Evolutionary conservation across 2,113 vertebrate genomes (phyloP), one percentile per base, ranked within the genome.

Genomic region (Hyperopisus bebe): DNA sequence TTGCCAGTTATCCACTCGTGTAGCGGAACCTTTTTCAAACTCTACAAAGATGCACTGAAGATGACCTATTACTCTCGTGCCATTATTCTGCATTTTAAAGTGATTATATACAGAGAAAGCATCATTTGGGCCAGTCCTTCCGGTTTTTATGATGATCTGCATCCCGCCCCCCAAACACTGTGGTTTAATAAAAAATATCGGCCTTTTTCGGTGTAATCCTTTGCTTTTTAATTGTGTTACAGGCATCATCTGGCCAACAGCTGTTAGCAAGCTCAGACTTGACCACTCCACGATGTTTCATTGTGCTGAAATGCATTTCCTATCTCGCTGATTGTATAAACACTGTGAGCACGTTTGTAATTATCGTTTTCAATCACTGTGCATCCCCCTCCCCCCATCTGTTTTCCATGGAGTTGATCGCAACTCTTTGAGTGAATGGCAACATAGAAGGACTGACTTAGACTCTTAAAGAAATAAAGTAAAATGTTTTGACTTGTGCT

Each of bases 281-380:
- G 74, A 39, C 35, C 35, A 74, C n/a, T 35, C 35, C 74, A 27
- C 62, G 0, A 31, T 31, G 74, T 7, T 80, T 35, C 74, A 42
- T 19, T 80, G 31, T 39, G 21, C 7, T 5, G 7, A 62, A 62
- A 62, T 62, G 74, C 35, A 39, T 47, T 47, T 85, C 39, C 44
- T 86, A 48, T 48, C 44, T 47, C 13, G 8, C 10, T 27, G 24
- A 86, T 47, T 86, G 83, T 86, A 86, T 48, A 86, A 86, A 86
- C 83, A 86, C 83, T 86, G 80, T 83, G 83, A 86, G 83, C 15
- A n/a, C 44, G 44, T n/a, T 48, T 48, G 46, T 86, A 86, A 86
- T 50, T n/a, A 46, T n/a, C 24, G 3, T 84, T 86, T 86, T 50
- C 47, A 86, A 48, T 9, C n/a, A 86, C 83, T 86, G 83, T 86